Evolutionary conservation across 2,797 vertebrate genomes (phyloP).

Genomic region (Onychomys arenicola): DNA sequence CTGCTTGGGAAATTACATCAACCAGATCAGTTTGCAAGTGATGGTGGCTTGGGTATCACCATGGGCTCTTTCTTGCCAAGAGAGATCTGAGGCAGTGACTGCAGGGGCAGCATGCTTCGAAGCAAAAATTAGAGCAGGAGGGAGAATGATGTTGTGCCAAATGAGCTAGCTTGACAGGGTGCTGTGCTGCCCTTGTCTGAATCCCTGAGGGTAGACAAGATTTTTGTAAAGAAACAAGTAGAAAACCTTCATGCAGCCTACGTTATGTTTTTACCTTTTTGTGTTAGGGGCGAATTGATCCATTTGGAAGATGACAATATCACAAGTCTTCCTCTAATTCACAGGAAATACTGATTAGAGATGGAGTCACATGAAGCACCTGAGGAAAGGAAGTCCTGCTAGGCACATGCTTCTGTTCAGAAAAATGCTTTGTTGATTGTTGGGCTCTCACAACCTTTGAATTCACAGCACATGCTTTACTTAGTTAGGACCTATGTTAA

Average conservation of each 20-base stretch:
- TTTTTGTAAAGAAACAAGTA: not conserved
- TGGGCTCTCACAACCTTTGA: not conserved
- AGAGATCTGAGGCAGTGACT: not conserved
- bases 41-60: not conserved
- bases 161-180: not conserved
- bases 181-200: not conserved
- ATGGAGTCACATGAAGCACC: not conserved
- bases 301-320: not conserved
- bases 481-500: not conserved
- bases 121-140: not conserved
- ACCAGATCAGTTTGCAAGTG: accelerated
- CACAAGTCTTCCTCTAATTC: accelerated
- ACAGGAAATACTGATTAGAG: not conserved
- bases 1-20: too few species aligned
- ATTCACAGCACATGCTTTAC: not conserved
- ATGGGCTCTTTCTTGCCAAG: not conserved
- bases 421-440: not conserved
- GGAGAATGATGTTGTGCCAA: not conserved
- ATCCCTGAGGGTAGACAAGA: not conserved
- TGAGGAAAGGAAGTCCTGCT: too few species aligned
- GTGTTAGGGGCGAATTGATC: accelerated
- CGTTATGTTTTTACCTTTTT: not conserved
- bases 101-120: not conserved
- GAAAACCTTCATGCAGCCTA: not conserved
- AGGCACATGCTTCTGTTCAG: not conserved